Percentiles rank a stretch among this genome's conserved stretches.
phyloP scores from a whole-genome alignment of 2,888 invertebrate genomes.

The Isoperla grammatica region DNA sequence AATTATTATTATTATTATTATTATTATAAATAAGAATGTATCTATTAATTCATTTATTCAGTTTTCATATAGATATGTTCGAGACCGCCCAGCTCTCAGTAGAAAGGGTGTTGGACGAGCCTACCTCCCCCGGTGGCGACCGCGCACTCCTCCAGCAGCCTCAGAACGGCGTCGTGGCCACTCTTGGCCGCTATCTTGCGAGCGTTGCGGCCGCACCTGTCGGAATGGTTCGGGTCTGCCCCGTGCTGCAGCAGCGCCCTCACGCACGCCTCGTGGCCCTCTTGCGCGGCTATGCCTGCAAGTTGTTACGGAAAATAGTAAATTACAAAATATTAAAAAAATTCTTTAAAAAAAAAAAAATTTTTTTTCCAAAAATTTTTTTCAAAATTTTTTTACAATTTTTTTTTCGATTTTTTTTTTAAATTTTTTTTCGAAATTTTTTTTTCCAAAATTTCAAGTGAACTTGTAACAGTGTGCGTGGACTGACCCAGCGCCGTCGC shows the following conservation, averaged over 20 bases:
- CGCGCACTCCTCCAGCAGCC: slow-evolving; percentile 55
- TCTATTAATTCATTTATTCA: too few relatives aligned
- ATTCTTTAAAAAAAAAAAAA: slow-evolving; percentile 2
- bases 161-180: slow-evolving; percentile 79
- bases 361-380: too few relatives aligned
- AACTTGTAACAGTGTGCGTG: too few relatives aligned
- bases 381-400: too few relatives aligned
- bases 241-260: slow-evolving; percentile 74
- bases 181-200: slow-evolving; percentile 87
- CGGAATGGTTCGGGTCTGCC: slow-evolving; percentile 79
- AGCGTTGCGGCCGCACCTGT: slow-evolving; percentile 81
- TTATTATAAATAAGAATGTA: too few relatives aligned
- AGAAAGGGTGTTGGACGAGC: too few relatives aligned
- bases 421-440: not conserved
- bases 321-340: slow-evolving; percentile 6
- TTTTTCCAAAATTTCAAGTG: too few relatives aligned
- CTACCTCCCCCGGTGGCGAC: slow-evolving; percentile 1
- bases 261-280: slow-evolving; percentile 91
- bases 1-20: too few relatives aligned
- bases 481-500: slow-evolving; percentile 90
- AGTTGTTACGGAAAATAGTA: not conserved
- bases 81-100: too few relatives aligned
- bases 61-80: too few relatives aligned
- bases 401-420: too few relatives aligned
- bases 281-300: slow-evolving; percentile 88